Conservation (phyloP, 2,888 invertebrate genomes). For the Oasisia sp. region DNA sequence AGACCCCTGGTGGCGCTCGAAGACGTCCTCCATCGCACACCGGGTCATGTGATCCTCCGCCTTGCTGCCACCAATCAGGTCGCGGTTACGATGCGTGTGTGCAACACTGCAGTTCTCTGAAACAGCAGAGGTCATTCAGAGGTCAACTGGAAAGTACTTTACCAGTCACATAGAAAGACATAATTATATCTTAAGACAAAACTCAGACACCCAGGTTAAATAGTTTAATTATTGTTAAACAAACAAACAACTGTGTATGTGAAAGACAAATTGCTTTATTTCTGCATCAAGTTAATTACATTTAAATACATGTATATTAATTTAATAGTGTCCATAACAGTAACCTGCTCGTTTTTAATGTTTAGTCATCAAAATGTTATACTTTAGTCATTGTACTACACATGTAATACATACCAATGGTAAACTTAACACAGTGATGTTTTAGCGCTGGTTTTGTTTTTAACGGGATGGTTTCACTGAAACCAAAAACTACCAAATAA, state of each 20-base stretch:
- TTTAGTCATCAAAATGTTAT: too few species aligned
- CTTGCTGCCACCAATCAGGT: constrained; percentile 56
- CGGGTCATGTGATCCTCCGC: constrained; percentile 63
- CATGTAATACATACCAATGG: too few species aligned
- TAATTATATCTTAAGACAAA: background rate
- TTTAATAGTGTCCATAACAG: too few species aligned
- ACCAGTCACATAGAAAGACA: background rate
- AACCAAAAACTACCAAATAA: background rate
- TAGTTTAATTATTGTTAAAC: too few species aligned
- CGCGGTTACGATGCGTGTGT: constrained; percentile 57
- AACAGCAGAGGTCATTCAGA: background rate
- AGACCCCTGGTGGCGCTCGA: constrained; percentile 55
- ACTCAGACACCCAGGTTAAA: background rate
- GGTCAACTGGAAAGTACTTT: background rate
- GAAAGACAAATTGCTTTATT: too few species aligned
- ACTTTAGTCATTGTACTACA: too few species aligned
- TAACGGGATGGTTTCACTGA: background rate
- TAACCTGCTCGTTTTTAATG: too few species aligned
- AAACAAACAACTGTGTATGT: too few species aligned
- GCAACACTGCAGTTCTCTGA: constrained; percentile 52
- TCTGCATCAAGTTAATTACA: too few species aligned
- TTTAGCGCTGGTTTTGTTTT: too few species aligned
- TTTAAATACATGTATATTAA: too few species aligned
- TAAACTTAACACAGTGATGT: background rate
- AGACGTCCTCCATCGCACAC: constrained; percentile 63